phyloP scores from a whole-genome alignment of 2,888 invertebrate species.

The Shargacucullia verbasci region DNA sequence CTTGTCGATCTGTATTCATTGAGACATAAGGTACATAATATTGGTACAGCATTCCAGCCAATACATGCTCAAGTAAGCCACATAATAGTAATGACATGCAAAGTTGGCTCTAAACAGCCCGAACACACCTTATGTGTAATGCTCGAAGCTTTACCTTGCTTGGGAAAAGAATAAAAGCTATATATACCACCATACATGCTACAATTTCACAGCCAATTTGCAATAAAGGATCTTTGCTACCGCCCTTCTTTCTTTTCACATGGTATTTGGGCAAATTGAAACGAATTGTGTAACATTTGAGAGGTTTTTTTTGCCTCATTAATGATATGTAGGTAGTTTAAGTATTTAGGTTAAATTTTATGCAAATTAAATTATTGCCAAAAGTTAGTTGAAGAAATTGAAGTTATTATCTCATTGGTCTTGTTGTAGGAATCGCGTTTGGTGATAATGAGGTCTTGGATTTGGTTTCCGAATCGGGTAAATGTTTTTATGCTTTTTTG shows the following conservation, averaged over 20 bases:
- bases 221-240: constrained; percentile 56
- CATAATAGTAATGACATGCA: constrained; percentile 47
- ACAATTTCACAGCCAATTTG: constrained; percentile 61
- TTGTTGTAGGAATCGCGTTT: too few relatives aligned
- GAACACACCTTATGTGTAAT: constrained; percentile 40
- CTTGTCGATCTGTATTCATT: constrained; percentile 21
- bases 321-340: constrained; percentile 9
- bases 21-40: constrained; percentile 11
- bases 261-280: constrained; percentile 55
- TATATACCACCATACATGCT: constrained; percentile 42
- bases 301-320: constrained; percentile 43
- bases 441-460: too few relatives aligned
- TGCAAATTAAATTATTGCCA: too few relatives aligned
- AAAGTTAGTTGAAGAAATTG: too few relatives aligned
- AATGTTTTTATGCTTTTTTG: too few relatives aligned
- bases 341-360: too few relatives aligned
- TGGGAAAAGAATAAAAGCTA: constrained; percentile 47
- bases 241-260: constrained; percentile 38
- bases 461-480: too few relatives aligned
- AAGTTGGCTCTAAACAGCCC: constrained; percentile 42
- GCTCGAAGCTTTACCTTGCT: constrained; percentile 36
- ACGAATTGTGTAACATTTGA: constrained; percentile 44
- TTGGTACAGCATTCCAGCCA: constrained; percentile 15
- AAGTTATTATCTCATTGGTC: too few relatives aligned
- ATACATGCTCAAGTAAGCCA: constrained; percentile 18